Conservation (phyloP, 2,797 vertebrate genomes). For the Danio tinwini region DNA sequence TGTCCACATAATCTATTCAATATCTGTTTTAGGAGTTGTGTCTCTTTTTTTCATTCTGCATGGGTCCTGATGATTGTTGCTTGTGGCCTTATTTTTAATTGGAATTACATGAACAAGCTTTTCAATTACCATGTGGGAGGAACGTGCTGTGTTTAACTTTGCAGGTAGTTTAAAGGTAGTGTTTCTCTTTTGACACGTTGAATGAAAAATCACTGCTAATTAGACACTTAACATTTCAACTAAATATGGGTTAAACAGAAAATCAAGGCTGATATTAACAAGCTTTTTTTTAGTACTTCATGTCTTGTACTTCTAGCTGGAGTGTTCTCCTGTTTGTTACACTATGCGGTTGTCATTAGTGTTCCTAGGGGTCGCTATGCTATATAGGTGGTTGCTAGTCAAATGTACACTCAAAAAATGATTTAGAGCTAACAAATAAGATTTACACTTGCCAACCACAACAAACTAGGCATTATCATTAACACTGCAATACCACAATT, state of each 20-base stretch:
- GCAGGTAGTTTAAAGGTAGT: not conserved
- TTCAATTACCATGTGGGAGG: slow-evolving; percentile 8
- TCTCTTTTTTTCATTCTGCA: not conserved
- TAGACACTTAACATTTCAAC: not conserved
- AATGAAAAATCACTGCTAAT: slow-evolving; percentile 16
- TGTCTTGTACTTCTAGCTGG: not conserved
- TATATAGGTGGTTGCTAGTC: not conserved
- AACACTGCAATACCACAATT: not conserved
- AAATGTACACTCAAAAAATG: not conserved
- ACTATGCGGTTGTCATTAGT: not conserved
- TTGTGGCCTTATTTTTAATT: not conserved
- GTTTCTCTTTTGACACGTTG: not conserved
- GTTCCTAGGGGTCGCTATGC: not conserved
- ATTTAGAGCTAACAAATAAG: no score
- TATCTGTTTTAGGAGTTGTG: not conserved
- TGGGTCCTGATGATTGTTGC: not conserved
- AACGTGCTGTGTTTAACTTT: not conserved
- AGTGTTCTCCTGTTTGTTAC: not conserved
- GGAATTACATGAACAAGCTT: slow-evolving; percentile 12
- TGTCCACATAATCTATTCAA: not conserved
- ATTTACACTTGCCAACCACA: no score
- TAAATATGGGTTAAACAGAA: not conserved
- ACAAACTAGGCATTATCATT: no score
- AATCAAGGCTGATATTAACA: slow-evolving; percentile 1
- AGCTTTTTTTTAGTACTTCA: not conserved